A percentile compares a stretch with the other conserved stretches of the same genome.
These are phyloP conservation scores for Threskiornis aethiopicus DNA, from an alignment of 2,797 vertebrate genomes.

Conservation along the genomic window DNA sequence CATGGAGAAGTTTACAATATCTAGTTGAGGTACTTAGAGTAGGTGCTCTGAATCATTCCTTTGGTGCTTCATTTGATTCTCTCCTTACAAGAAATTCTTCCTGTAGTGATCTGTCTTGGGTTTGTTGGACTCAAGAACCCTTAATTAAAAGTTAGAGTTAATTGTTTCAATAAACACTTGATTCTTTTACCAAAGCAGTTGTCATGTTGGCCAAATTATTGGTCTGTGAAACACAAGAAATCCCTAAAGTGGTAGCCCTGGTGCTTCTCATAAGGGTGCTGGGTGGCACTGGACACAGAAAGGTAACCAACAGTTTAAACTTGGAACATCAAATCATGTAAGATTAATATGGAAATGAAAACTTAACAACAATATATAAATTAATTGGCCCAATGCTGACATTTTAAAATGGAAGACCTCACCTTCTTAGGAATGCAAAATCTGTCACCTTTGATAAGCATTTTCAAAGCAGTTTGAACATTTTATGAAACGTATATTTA, in stretches of 20 bases:
- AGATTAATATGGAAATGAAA: background rate
- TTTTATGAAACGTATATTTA: background rate
- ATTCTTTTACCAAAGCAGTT: background rate
- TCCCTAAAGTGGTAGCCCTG: background rate
- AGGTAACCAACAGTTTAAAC: background rate
- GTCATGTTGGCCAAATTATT: background rate
- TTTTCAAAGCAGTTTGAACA: background rate
- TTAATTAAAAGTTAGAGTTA: background rate
- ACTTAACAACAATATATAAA: background rate
- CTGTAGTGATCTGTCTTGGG: background rate
- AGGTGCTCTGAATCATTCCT: background rate
- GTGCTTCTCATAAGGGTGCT: background rate
- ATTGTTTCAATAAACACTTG: background rate
- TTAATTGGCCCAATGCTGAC: background rate
- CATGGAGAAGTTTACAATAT: background rate
- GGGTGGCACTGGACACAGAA: background rate
- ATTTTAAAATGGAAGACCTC: background rate
- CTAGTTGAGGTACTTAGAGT: background rate
- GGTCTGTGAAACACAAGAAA: background rate
- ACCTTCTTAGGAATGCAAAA: background rate
- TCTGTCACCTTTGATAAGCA: background rate
- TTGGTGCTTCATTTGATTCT: background rate
- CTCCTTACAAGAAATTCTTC: background rate
- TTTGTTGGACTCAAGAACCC: background rate
- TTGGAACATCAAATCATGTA: background rate